phyloP scores from a whole-genome alignment of 2,888 invertebrate genomes.

The Drosophila austrosaltans region DNA sequence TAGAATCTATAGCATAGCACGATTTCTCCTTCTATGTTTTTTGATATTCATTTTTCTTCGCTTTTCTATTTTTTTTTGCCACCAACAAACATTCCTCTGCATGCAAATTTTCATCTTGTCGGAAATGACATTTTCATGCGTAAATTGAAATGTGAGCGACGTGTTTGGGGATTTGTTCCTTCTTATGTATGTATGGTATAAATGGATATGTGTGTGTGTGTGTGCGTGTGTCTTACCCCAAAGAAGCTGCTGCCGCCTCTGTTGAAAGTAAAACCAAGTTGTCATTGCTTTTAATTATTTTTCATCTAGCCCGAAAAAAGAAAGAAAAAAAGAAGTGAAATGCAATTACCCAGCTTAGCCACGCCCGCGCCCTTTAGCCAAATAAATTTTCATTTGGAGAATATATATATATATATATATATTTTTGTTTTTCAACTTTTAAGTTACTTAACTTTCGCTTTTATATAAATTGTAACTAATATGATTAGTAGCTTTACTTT shows the following conservation, averaged over 20 bases:
- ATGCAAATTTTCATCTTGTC: slow-evolving; percentile 73
- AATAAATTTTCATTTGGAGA: not conserved
- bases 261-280: slow-evolving; percentile 60
- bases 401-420: not conserved
- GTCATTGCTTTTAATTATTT: slow-evolving; percentile 76
- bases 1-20: not conserved
- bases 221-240: slow-evolving; percentile 7
- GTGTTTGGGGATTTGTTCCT: slow-evolving; percentile 73
- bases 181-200: not conserved
- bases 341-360: slow-evolving; percentile 14
- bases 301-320: slow-evolving; percentile 48
- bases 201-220: not conserved
- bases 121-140: slow-evolving; percentile 81
- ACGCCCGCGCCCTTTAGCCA: slow-evolving; percentile 2
- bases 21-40: slow-evolving; percentile 5
- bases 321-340: slow-evolving; percentile 29
- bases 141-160: slow-evolving; percentile 82
- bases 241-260: not conserved
- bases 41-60: slow-evolving; percentile 19
- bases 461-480: slow-evolving; percentile 6
- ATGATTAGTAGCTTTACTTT: not conserved
- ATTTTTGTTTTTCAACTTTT: slow-evolving; percentile 5
- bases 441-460: slow-evolving; percentile 13
- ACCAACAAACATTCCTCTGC: slow-evolving; percentile 60
- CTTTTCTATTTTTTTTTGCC: not conserved